These are phyloP conservation scores for Lepidurus couesii DNA, from an alignment of 1,140 invertebrate species.

Conservation along the genomic window DNA sequence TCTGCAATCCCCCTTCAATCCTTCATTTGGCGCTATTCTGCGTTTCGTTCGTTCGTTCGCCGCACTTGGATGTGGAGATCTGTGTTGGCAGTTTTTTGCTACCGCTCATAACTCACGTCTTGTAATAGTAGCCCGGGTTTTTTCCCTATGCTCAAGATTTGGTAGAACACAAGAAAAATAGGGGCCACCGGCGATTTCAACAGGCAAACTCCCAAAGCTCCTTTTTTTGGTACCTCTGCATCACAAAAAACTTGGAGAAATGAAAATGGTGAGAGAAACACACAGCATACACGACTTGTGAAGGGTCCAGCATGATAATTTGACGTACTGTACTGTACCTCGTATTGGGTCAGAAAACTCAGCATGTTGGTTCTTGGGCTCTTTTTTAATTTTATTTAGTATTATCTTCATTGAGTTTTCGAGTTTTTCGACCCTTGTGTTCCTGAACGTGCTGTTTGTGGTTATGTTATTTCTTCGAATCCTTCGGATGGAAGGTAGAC, in stretches of 20 bases:
- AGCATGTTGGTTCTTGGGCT: background rate
- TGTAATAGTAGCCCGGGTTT: background rate
- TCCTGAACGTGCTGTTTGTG: background rate
- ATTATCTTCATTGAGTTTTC: background rate
- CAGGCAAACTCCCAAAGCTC: background rate
- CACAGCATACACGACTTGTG: background rate
- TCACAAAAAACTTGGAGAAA: background rate
- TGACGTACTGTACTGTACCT: background rate
- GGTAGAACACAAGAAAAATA: background rate
- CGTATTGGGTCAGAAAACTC: background rate
- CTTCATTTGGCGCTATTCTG: background rate
- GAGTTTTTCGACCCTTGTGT: background rate
- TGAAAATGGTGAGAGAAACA: background rate
- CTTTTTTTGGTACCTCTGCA: background rate
- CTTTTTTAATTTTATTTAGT: background rate
- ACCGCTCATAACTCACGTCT: background rate
- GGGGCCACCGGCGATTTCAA: constrained; percentile 9
- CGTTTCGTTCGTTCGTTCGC: background rate
- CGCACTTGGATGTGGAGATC: background rate
- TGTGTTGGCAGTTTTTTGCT: background rate
- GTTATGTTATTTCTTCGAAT: background rate
- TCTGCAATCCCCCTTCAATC: background rate
- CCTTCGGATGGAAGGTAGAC: background rate
- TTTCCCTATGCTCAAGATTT: background rate
- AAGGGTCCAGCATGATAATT: background rate